Conservation (phyloP, 2,113 vertebrate species). For the Blennius ocellaris region DNA sequence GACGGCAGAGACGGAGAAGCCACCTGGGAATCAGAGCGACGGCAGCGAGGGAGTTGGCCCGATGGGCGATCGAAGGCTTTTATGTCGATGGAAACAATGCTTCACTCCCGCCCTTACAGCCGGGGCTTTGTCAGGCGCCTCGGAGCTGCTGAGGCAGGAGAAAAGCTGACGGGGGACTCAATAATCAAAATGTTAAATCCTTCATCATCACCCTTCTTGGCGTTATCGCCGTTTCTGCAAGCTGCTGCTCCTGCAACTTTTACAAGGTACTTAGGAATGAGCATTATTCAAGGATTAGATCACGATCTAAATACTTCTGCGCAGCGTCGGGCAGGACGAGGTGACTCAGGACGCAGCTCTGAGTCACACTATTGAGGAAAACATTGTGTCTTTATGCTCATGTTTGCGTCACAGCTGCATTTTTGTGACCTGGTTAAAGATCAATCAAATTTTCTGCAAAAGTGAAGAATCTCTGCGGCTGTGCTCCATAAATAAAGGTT, state of each 20-base stretch:
- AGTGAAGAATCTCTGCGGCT: no score
- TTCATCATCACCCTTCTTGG: not conserved
- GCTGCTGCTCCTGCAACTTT: slow-evolving; percentile 7
- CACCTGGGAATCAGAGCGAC: not conserved
- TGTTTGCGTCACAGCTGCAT: no score
- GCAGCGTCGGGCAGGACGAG: no score
- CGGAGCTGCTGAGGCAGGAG: slow-evolving; percentile 43
- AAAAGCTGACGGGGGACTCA: slow-evolving; percentile 11
- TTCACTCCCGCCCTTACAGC: slow-evolving; percentile 32
- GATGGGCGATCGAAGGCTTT: slow-evolving; percentile 15
- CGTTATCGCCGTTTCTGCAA: not conserved
- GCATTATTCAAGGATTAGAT: no score
- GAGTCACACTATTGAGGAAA: no score
- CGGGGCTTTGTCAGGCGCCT: slow-evolving; percentile 22
- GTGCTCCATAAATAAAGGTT: no score
- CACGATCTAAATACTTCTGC: no score
- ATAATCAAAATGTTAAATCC: slow-evolving; percentile 12
- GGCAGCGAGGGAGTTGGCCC: not conserved
- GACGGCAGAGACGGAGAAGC: not conserved
- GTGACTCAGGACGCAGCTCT: no score
- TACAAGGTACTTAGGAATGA: not conserved
- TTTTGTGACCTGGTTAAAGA: no score
- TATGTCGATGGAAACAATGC: slow-evolving; percentile 30
- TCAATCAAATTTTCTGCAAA: no score
- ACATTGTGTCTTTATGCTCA: no score